These are phyloP conservation scores for Scolopax bukidnonensis DNA, from an alignment of 2,797 vertebrate species.

Conservation along the genomic window DNA sequence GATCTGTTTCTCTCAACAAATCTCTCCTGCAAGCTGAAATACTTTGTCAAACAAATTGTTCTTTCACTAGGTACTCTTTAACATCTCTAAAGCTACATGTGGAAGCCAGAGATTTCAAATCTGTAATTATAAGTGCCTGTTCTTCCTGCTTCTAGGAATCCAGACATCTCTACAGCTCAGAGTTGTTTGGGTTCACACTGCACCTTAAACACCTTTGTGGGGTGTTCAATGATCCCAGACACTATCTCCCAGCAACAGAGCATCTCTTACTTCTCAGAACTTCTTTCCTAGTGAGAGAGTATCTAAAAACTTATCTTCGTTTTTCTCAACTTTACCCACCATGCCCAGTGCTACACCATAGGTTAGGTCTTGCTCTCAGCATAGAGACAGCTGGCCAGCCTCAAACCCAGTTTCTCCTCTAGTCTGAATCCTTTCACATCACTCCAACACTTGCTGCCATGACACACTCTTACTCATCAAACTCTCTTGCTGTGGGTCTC, in stretches of 20 bases:
- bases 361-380: not conserved
- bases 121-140: not conserved
- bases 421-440: not conserved
- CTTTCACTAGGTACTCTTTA: not conserved
- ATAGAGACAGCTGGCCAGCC: not conserved
- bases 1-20: not conserved
- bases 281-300: not conserved
- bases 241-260: not conserved
- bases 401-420: not conserved
- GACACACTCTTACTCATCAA: not conserved
- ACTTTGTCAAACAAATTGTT: not conserved
- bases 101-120: not conserved
- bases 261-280: not conserved
- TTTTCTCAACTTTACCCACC: not conserved
- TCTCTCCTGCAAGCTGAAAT: not conserved
- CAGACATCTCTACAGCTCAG: not conserved
- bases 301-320: not conserved
- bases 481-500: not conserved
- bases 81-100: not conserved
- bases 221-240: not conserved
- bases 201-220: not conserved
- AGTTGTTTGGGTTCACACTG: not conserved
- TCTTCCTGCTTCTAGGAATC: not conserved
- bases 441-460: not conserved
- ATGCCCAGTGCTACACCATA: not conserved